Base-by-base conservation (phyloP, 2,113 vertebrate genomes). In the Atractosteus spatula region DNA sequence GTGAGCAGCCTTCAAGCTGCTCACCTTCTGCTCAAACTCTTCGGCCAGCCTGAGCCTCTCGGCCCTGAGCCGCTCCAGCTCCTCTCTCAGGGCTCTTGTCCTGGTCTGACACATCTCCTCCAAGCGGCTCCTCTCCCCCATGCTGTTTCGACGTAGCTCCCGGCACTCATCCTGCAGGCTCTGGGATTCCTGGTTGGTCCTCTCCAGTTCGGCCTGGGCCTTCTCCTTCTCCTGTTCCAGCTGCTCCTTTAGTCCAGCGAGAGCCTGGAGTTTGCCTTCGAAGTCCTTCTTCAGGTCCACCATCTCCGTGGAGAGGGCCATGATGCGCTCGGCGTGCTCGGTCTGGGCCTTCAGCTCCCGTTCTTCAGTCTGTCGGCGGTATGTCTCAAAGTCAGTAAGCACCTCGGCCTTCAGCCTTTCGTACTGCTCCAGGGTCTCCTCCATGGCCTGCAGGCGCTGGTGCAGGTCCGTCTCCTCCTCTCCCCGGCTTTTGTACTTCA, bases 361-460 rank as follows among this genome's bases (percentile, higher is more conserved):
- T 41, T 89, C 88, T 66, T 87, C 87, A 55, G 80, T 80, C 74
- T 91, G 84, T 51, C 81, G 82, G 68, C 84, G 85, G 77, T 79
- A 92, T 0, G 81, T 10, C 8, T 79, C 84, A 4, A 92, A 83
- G 71, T 92, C 87, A 0, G 86, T 82, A 75, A 84, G 75, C 0
- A 85, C 91, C 83, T 96, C 93, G 64, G 93, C 92, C 8, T 93
- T 94, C 43, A 90, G 87, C 74, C 81, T 87, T 77, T 91, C 93
- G 82, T 95, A 92, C 81, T 94, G 91, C 73, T 95, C 95, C 78
- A 98, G 88, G 16, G 93, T 89, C 55, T 85, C 89, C 89, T 97
- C 95, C 71, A 98, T 92, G 66, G 89, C 83, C 14, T 93, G 88
- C 72, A 98, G 91, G 72, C 89, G 94, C 69, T 89, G 91, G 68